Conservation (phyloP, 2,888 invertebrate genomes). For the Pammene aurita region DNA sequence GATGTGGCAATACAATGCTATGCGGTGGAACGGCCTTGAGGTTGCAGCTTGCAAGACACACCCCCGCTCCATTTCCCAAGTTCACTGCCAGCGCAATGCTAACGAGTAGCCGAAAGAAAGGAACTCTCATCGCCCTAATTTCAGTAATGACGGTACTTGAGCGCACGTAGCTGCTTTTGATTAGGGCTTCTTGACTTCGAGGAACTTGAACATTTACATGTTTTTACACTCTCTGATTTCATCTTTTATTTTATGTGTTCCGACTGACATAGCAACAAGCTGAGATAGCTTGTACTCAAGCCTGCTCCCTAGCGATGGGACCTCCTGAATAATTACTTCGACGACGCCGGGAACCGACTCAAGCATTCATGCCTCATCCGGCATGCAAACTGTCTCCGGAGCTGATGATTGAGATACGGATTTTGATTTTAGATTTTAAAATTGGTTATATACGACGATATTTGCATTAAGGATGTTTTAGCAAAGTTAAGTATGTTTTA, state of each 20-base stretch:
- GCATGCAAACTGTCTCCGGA: constrained; percentile 39
- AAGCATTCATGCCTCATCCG: constrained; percentile 39
- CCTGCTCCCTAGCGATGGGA: constrained; percentile 28
- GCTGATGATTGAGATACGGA: constrained; percentile 37
- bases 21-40: constrained; percentile 75
- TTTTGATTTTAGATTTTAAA: constrained; percentile 21
- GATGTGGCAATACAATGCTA: constrained; percentile 76
- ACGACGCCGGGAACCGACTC: constrained; percentile 29
- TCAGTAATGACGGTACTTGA: neutral
- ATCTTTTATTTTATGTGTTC: neutral
- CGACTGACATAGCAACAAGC: constrained; percentile 15
- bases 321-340: constrained; percentile 39
- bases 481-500: too few relatives aligned
- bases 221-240: neutral
- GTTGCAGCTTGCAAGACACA: constrained; percentile 80
- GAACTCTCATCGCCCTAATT: constrained; percentile 38
- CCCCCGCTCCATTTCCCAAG: constrained; percentile 73
- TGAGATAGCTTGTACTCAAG: constrained; percentile 10
- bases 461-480: too few relatives aligned
- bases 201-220: neutral
- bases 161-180: neutral
- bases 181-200: neutral
- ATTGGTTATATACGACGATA: constrained; percentile 1
- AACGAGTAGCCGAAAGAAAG: constrained; percentile 53
- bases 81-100: constrained; percentile 74